Percentiles rank a stretch among this genome's conserved stretches.
Conservation (phyloP, 2,113 vertebrate genomes). For the Opisthocomus hoazin region DNA sequence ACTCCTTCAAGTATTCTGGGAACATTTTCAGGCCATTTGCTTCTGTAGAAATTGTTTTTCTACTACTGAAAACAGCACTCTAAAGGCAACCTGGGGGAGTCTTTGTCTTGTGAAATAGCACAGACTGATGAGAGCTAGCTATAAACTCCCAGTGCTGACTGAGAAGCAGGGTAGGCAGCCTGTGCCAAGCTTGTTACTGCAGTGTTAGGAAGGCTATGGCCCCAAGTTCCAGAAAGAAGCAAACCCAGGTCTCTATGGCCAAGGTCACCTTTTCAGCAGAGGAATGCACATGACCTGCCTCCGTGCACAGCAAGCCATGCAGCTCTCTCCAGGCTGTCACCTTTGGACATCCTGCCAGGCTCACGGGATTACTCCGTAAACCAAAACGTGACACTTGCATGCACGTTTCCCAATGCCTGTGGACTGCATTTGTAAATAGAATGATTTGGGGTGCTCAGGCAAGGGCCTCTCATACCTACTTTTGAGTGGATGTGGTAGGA, state of each 20-base stretch:
- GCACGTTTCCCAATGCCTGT: neutral
- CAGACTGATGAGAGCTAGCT: neutral
- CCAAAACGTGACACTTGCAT: fast-evolving
- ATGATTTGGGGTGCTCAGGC: neutral
- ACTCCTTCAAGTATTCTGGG: neutral
- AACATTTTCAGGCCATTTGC: neutral
- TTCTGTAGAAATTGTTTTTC: neutral
- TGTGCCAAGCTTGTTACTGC: fast-evolving
- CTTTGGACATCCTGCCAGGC: neutral
- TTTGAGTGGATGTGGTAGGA: neutral
- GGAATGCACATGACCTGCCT: fast-evolving
- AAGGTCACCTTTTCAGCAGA: neutral
- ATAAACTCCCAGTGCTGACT: fast-evolving
- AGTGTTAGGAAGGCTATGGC: fast-evolving
- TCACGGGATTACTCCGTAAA: neutral
- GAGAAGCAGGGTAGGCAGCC: neutral
- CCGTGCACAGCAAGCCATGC: fast-evolving
- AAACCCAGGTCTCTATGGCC: fast-evolving
- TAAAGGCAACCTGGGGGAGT: neutral
- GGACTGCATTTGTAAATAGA: neutral
- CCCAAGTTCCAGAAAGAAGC: neutral
- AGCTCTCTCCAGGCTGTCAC: neutral
- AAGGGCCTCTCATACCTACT: neutral
- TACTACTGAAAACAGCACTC: neutral
- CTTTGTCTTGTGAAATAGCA: neutral